Evolutionary conservation across 2,888 invertebrate genomes (phyloP), one percentile per base, ranked within the genome.

Genomic region (Gastracanthus pulcherrimus): DNA sequence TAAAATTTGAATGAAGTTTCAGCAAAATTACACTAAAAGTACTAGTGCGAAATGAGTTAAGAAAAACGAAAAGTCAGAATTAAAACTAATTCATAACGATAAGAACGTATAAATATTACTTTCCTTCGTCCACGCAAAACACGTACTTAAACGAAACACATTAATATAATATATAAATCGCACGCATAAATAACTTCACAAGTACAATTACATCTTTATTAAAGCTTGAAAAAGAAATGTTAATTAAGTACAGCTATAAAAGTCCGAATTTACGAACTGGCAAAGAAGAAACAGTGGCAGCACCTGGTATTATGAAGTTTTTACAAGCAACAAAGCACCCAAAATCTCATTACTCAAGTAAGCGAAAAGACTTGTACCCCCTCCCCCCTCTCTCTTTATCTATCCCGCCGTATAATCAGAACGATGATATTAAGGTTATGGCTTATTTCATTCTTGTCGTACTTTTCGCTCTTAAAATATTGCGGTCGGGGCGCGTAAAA

Each of bases 381-480:
- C 31, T 55, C 23, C 23, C 23, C 58, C 23, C 19, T 48, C 19
- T 29, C 36, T 60, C 29, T 36, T 60, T 26, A n/a, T n/a, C 29
- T 55, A 38, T 64, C 55, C 45, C 34, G 23, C 6, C 34, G 11
- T 41, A 31, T 55, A 74, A 74, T 67, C 51, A 34, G 29, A 76
- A 48, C 71, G 76, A 67, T 41, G 69, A 74, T 74, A 81, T 62
- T 71, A 81, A 76, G 67, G 23, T 75, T 64, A 74, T 58, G 64
- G 62, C 70, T 81, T 70, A 70, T 79, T 75, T 75, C 55, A 71
- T 76, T 71, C 58, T 51, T 26, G 66, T 74, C 71, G 55, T 70
- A 75, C 58, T 70, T 72, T 71, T 70, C 31, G 36, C 71, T 66
- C 58, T 71, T 51, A 67, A 82, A 76, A 79, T 82, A 82, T 76